Base-by-base conservation (phyloP, 2,113 vertebrate species). In the Sceloporus tristichus region DNA sequence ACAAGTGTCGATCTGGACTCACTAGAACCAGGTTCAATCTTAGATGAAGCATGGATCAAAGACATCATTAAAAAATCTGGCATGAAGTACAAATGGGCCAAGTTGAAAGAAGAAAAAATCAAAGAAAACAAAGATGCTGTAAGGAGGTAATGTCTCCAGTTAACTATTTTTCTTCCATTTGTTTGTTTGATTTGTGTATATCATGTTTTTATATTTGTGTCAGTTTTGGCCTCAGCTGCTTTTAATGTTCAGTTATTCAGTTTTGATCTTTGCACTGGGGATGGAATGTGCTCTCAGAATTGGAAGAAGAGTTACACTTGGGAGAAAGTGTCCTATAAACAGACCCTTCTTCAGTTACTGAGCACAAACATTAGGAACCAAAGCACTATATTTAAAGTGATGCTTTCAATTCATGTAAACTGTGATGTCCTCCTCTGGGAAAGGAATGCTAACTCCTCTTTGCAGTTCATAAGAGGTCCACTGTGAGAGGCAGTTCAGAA, bases 41-140 rank as follows among this genome's bases (percentile, higher is more conserved):
- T 99, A 85, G 76, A 92, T 56, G 97, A 98, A 89, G 75, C 90
- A 19, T 97, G 96, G 94, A 97, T 99, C 82, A 98, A 98, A 92
- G 97, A 98, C 91, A 96, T 96, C 48, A 92, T 99, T 93, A 98
- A 96, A 66, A 98, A 96, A 40, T 97, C 97, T 0, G 98, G 98
- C 53, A 98, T 98, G 98, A 99, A 98, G 91, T 97, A 96, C 93
- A 97, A 94, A 87, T 99, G 97, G 92, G 97, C 96, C 91, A 97
- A 96, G 88, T 91, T 98, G 91, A 98, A 96, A 68, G 93, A 96
- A 85, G 96, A 94, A 89, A 96, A 92, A 93, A 88, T 95, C 68
- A 94, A 95, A 89, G 93, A 97, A 95, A 98, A 98, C 95, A 97
- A 95, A 92, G 98, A 99, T 86, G 97, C 95, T 19, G 90, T 96